Evolutionary conservation across 1,140 invertebrate genomes (phyloP), one percentile per base, ranked within the genome.

Genomic region (Drosophila bifasciata): DNA sequence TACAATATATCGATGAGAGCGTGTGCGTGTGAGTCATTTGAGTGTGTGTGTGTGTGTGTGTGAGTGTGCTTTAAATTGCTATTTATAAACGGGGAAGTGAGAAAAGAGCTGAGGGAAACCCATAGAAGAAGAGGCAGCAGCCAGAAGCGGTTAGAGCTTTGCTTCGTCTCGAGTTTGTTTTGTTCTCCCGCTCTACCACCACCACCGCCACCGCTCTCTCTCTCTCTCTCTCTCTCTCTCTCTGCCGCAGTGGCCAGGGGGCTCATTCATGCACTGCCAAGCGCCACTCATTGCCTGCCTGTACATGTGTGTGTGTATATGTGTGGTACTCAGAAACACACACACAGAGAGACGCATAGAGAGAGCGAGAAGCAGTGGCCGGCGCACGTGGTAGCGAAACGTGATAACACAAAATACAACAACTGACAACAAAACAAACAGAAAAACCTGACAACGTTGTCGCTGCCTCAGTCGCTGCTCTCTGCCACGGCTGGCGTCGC

Each of bases 301-400:
- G 46, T 36, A 53, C 66, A 17, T 49, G 63, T 46, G 51, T 19
- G 56, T 74, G 39, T 50, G 41, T 55, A 45, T 52, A 3, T 28
- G 41, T 8, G 51, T 7, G 51, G 28, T 32, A 58, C 23, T 53
- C 55, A 52, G 51, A 64, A 59, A 45, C 46, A 41, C 23, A 63
- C 44, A 63, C 44, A 52, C 53, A 41, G 1, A 41, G 32, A 16
- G 49, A 53, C 51, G 11, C 7, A 36, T 3, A 11, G 32, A 3
- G 32, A 36, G 32, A 36, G 32, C 11, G 32, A 36, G 32, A 36
- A 13, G 32, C 32, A 53, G 69, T 45, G 66, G 60, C 69, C 67
- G 76, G 76, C 74, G 89, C 89, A 90, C 89, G 89, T 90, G 89
- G 81, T 79, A 79, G 71, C 71, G 60, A 90, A 90, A 90, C 89